Percentiles rank a stretch among this genome's conserved stretches.
Conservation (phyloP, 2,888 invertebrate genomes). For the Cantharis rustica region DNA sequence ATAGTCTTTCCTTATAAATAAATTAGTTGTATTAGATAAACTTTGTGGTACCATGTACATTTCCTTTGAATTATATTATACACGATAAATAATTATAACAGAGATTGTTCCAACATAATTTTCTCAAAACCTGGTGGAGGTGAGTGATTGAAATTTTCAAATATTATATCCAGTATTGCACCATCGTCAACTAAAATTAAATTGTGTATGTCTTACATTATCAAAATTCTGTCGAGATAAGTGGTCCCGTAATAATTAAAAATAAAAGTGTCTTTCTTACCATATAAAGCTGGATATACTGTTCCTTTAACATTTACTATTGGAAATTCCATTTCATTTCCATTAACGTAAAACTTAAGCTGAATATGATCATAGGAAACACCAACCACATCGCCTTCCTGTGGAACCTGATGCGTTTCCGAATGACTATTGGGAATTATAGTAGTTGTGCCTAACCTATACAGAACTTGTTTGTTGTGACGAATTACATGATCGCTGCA, state of each 20-base stretch:
- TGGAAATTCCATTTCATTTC: conserved; percentile 82
- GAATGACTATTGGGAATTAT: conserved; percentile 49
- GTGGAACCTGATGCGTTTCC: conserved; percentile 63
- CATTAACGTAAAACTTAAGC: conserved; percentile 92
- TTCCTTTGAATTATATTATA: neutral
- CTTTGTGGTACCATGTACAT: neutral
- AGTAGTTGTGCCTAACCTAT: conserved; percentile 59
- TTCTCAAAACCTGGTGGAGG: conserved; percentile 89
- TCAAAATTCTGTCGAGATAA: neutral
- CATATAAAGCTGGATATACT: conserved; percentile 90
- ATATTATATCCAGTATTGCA: conserved; percentile 92
- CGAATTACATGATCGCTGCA: conserved; percentile 87
- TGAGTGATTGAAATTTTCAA: conserved; percentile 85
- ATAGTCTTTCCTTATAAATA: neutral
- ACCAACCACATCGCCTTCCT: conserved; percentile 94
- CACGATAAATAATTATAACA: conserved; percentile 70
- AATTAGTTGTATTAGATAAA: neutral
- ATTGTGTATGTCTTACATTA: neutral
- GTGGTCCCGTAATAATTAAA: neutral
- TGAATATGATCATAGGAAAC: conserved; percentile 96
- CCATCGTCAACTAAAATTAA: conserved; percentile 89
- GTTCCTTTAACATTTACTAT: conserved; percentile 88
- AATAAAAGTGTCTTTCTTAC: conserved; percentile 61
- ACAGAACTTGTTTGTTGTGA: conserved; percentile 81
- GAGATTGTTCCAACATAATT: conserved; percentile 95